A percentile compares a stretch with the other conserved stretches of the same genome.
Evolutionary conservation across 2,113 vertebrate genomes (phyloP).

Genomic region (Ginglymostoma cirratum): DNA sequence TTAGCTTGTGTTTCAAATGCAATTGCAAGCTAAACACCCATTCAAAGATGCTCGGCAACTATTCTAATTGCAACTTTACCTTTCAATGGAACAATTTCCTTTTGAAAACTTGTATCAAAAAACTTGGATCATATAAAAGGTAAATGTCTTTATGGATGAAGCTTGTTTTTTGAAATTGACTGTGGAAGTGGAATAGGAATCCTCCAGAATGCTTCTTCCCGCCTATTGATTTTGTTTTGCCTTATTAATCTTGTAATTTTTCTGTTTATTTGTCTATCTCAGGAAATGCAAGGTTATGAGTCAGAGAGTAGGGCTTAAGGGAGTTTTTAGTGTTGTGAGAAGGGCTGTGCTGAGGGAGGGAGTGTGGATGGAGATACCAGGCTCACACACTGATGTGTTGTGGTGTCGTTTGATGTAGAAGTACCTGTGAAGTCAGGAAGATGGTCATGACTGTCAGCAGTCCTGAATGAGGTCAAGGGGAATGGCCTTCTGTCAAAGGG

Average conservation of each 20-base stretch:
- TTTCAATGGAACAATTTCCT: not conserved
- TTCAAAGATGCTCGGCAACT: not conserved
- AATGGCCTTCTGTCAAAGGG: too few relatives aligned
- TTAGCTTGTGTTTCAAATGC: not conserved
- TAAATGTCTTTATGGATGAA: not conserved
- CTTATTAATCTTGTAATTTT: not conserved
- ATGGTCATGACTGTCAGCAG: too few relatives aligned
- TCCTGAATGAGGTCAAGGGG: too few relatives aligned
- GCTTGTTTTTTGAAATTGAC: not conserved
- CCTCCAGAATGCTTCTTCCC: not conserved
- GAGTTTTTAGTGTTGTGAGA: not conserved
- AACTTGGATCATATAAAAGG: not conserved
- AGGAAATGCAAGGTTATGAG: not conserved
- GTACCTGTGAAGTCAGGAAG: too few relatives aligned
- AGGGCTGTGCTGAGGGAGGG: not conserved
- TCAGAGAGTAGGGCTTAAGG: not conserved
- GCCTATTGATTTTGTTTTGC: not conserved
- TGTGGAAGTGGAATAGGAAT: not conserved
- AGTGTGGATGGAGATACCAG: not conserved
- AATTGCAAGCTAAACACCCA: not conserved
- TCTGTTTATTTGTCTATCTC: not conserved
- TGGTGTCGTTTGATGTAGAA: too few relatives aligned
- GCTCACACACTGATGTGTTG: too few relatives aligned
- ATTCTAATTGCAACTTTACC: not conserved
- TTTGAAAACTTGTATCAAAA: not conserved